These are phyloP conservation scores for Rhinatrema bivittatum DNA, from an alignment of 2,797 vertebrate genomes.

Conservation along the genomic window DNA sequence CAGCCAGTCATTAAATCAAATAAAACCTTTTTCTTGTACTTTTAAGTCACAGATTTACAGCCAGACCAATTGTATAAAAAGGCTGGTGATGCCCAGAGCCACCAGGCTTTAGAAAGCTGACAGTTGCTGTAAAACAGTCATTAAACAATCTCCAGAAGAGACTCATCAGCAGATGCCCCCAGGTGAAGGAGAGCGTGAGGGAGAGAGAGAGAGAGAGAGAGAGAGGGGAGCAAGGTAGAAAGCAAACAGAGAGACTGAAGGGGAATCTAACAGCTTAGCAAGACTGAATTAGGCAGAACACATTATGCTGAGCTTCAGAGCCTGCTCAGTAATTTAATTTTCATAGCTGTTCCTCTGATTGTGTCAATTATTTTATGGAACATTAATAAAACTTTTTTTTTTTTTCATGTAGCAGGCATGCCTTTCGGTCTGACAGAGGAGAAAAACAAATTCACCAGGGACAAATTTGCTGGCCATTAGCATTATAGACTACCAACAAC, in stretches of 20 bases:
- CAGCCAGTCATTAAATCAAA: too few relatives aligned
- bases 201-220: too few relatives aligned
- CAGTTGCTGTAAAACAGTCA: conserved; percentile 74
- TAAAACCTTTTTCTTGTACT: too few relatives aligned
- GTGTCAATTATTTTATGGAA: conserved; percentile 68
- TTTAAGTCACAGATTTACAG: conserved; percentile 61
- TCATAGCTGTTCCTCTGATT: conserved; percentile 72
- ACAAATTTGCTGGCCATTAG: conserved; percentile 55
- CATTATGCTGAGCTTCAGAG: conserved; percentile 73
- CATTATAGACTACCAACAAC: conserved; percentile 46
- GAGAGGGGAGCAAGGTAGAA: too few relatives aligned
- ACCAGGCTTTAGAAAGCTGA: conserved; percentile 66
- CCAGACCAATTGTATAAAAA: conserved; percentile 63
- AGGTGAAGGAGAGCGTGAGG: conserved; percentile 75
- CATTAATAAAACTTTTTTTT: conserved; percentile 63
- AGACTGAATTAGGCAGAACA: conserved; percentile 70
- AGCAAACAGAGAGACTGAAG: conserved; percentile 67
- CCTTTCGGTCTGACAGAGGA: conserved; percentile 57
- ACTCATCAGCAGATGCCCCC: conserved; percentile 74
- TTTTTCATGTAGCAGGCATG: conserved; percentile 43
- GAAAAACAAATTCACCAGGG: conserved; percentile 41
- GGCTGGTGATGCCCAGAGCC: conserved; percentile 55
- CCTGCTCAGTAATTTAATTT: conserved; percentile 71
- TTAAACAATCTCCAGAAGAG: conserved; percentile 74
- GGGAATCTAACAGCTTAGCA: conserved; percentile 68